Conservation (phyloP, 1,140 invertebrate genomes). For the Acromyrmex charruanus region DNA sequence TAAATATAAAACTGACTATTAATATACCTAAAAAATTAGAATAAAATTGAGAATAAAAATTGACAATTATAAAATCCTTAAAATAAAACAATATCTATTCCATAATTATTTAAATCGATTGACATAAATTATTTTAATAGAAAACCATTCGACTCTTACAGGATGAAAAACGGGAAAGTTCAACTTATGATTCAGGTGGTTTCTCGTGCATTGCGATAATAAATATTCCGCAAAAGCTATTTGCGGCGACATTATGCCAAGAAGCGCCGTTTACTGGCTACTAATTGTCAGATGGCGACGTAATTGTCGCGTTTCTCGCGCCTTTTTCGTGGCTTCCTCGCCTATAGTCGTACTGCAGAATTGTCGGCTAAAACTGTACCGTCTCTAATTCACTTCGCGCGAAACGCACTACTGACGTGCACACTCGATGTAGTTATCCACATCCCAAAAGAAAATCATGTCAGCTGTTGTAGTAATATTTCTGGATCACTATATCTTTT, state of each 20-base stretch:
- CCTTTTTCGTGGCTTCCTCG: constrained; percentile 72
- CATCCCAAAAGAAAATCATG: constrained; percentile 33
- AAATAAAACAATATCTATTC: background rate
- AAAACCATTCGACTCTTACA: constrained; percentile 19
- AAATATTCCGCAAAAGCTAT: constrained; percentile 82
- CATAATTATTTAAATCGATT: background rate
- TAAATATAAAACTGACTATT: no score
- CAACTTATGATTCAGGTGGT: constrained; percentile 46
- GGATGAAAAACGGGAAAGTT: constrained; percentile 4
- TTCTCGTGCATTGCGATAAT: constrained; percentile 66
- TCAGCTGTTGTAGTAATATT: constrained; percentile 22
- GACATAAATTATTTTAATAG: constrained; percentile 40
- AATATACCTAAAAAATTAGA: background rate
- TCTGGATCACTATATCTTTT: constrained; percentile 20
- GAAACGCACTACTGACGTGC: constrained; percentile 43
- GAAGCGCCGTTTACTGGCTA: constrained; percentile 80
- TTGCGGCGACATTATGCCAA: constrained; percentile 70
- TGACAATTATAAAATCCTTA: background rate
- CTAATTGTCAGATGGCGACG: constrained; percentile 84
- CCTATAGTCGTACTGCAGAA: constrained; percentile 43
- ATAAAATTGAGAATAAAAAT: background rate
- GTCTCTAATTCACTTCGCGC: constrained; percentile 74
- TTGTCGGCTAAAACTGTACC: constrained; percentile 79
- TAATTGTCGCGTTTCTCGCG: constrained; percentile 82
- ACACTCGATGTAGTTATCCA: constrained; percentile 37